phyloP scores from a whole-genome alignment of 37 sponge, comb jelly and placozoan genomes.

The Lycopodina hypogea region DNA sequence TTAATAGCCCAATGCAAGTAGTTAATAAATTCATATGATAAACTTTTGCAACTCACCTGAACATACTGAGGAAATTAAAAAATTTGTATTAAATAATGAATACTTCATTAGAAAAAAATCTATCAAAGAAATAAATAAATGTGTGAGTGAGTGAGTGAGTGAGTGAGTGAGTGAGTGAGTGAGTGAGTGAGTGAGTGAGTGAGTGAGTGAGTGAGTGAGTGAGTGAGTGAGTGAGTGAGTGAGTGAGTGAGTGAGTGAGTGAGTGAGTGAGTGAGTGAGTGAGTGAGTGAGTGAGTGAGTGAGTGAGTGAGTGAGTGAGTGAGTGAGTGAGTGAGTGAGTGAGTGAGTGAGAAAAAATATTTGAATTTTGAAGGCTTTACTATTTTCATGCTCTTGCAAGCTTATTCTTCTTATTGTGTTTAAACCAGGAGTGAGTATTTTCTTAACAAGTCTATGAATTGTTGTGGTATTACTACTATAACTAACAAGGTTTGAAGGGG shows the following conservation, averaged over 20 bases:
- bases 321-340: conserved; percentile 35
- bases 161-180: conserved; percentile 28
- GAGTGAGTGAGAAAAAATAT: conserved; percentile 8
- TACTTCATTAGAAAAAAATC: not conserved
- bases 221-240: conserved; percentile 22
- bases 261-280: conserved; percentile 21
- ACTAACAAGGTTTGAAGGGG: too few relatives aligned
- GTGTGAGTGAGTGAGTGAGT: conserved; percentile 9
- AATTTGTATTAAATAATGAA: too few relatives aligned
- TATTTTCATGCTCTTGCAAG: too few relatives aligned
- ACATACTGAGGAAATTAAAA: too few relatives aligned
- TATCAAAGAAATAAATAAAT: not conserved
- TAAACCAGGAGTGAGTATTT: too few relatives aligned
- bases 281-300: conserved; percentile 23
- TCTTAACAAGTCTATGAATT: too few relatives aligned
- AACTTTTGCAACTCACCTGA: too few relatives aligned
- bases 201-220: conserved; percentile 18
- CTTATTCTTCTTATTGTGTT: too few relatives aligned
- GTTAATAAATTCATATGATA: too few relatives aligned
- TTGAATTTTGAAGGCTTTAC: too few relatives aligned
- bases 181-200: conserved; percentile 35
- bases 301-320: conserved; percentile 27
- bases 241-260: conserved; percentile 25
- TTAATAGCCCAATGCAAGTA: too few relatives aligned
- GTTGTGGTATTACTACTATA: too few relatives aligned